Base-by-base conservation (phyloP, 2,888 invertebrate species). In the Deilephila porcellus region DNA sequence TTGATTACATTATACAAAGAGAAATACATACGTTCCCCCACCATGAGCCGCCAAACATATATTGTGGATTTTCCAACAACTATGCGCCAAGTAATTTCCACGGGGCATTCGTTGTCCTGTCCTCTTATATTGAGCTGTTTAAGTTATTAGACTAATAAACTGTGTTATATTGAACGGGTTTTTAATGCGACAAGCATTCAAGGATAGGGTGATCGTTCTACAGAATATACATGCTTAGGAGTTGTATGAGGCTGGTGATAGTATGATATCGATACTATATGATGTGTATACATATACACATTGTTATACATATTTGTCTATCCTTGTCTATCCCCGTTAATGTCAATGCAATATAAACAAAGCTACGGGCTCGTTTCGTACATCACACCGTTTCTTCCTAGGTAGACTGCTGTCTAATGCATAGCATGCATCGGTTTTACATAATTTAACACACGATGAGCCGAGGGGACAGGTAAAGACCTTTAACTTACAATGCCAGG, bases 1-100 rank as follows among this genome's bases (percentile, higher is more conserved):
- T 85, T 85, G 88, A 87, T 87, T 86, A 81, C 82, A 83, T 86
- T 85, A 84, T 83, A 86, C 85, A 87, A 86, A 87, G 85, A 85
- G 82, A 83, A 88, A 84, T 78, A 78, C 76, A 56, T 75, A 77
- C 79, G 76, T 75, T 56, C 5, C 56, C 56, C 56, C 56, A n/a
- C n/a, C 19, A 1, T n/a, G 56, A 56, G n/a, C n/a, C 56, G n/a
- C n/a, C 56, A 56, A 45, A 45, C 56, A n/a, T n/a, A 56, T n/a
- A 19, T 56, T 56, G 56, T 56, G 19, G 56, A 56, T 56, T 56
- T 56, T 56, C 56, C n/a, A 56, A 17, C 17, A 19, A 7, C 56
- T 56, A 56, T 56, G 0, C 19, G 19, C 6, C 56, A 56, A n/a
- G 56, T 56, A 56, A 56, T 56, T 56, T 56, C 56, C 17, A 56